These are phyloP conservation scores for Steinernema hermaphroditum DNA, from an alignment of 2,888 invertebrate genomes.

Conservation along the genomic window DNA sequence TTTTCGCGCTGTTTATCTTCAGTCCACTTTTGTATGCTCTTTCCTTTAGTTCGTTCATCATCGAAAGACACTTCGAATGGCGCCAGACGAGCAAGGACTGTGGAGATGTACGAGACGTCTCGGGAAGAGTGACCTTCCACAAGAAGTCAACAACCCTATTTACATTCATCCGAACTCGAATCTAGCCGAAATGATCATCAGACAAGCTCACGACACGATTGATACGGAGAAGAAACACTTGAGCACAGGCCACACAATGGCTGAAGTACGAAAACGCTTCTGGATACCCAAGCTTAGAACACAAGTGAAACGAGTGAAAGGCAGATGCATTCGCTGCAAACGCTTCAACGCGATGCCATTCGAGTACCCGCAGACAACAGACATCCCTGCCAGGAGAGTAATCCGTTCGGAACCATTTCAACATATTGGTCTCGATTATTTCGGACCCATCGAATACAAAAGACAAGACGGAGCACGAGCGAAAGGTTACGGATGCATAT, in stretches of 20 bases:
- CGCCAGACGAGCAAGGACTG: too few species aligned
- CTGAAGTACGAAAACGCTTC: conserved; percentile 19
- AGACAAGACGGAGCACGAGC: not conserved
- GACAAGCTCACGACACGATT: not conserved
- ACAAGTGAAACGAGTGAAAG: not conserved
- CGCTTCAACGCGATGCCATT: conserved; percentile 14
- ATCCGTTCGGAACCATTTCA: too few species aligned
- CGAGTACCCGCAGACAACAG: conserved; percentile 32
- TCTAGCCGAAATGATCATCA: not conserved
- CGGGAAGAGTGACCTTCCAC: conserved; percentile 8
- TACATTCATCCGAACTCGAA: not conserved
- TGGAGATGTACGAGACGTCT: not conserved
- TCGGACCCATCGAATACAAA: conserved; percentile 39
- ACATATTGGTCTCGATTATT: conserved; percentile 43
- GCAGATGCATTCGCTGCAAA: not conserved
- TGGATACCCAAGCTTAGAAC: conserved; percentile 15
- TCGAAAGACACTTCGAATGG: too few species aligned
- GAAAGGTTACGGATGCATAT: not conserved
- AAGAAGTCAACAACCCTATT: not conserved
- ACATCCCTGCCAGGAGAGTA: conserved; percentile 39
- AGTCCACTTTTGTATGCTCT: too few species aligned
- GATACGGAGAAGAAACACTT: conserved; percentile 3
- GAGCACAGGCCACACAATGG: conserved; percentile 12
- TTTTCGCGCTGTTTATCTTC: too few species aligned
- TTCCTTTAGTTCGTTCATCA: too few species aligned